Evolutionary conservation across 2,888 invertebrate species (phyloP).

Genomic region (Dastarcus helophoroides): DNA sequence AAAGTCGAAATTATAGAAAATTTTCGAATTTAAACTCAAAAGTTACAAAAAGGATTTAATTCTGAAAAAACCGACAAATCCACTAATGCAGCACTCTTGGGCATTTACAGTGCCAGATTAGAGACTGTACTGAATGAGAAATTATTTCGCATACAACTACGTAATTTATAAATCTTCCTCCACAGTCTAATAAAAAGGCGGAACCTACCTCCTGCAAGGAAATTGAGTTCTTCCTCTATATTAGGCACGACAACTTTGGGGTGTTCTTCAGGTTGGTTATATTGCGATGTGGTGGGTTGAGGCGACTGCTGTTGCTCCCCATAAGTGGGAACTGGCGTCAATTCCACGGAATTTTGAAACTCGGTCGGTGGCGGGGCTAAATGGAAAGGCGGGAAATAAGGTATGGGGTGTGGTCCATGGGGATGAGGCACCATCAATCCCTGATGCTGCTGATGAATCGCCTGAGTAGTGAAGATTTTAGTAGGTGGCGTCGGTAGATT

Average conservation of each 20-base stretch:
- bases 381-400: constrained; percentile 69
- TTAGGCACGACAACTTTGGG: constrained; percentile 81
- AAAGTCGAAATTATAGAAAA: no score
- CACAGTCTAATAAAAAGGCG: no score
- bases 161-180: no score
- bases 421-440: constrained; percentile 53
- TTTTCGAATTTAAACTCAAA: no score
- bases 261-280: constrained; percentile 31
- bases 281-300: constrained; percentile 26
- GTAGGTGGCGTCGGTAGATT: constrained; percentile 58
- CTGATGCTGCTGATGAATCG: constrained; percentile 34
- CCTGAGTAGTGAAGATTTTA: constrained; percentile 52
- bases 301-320: constrained; percentile 48
- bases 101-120: no score
- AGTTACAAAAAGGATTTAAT: no score
- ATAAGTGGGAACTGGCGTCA: constrained; percentile 48
- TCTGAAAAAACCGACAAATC: no score
- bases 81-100: no score
- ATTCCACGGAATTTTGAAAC: constrained; percentile 47
- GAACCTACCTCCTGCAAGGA: constrained; percentile 53
- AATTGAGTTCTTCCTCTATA: constrained; percentile 79
- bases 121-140: no score
- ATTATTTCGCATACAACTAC: no score
- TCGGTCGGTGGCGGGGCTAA: constrained; percentile 42
- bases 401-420: constrained; percentile 49